Evolutionary conservation across 2,797 vertebrate genomes (phyloP).

Genomic region (Spinus olivaceus): DNA sequence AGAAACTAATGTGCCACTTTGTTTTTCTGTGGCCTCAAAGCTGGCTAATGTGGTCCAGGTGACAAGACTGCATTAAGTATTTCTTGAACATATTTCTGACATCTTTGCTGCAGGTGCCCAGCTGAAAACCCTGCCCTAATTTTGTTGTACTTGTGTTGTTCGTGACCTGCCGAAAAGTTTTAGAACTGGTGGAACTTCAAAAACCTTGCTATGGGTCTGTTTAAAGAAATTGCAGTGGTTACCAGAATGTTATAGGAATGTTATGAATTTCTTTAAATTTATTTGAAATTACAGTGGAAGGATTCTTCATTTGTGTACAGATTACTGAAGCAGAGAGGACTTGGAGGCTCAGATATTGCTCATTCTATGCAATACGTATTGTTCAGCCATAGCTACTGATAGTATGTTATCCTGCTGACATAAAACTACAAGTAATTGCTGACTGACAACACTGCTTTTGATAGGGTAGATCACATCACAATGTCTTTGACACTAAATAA

Average conservation of each 20-base stretch:
- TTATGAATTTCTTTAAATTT: neutral
- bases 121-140: neutral
- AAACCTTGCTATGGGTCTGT: neutral
- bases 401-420: neutral
- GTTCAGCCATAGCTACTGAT: neutral
- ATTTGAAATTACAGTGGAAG: neutral
- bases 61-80: neutral
- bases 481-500: neutral
- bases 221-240: neutral
- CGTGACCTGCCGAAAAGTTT: neutral
- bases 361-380: neutral
- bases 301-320: neutral
- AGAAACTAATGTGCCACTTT: neutral
- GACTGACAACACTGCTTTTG: neutral
- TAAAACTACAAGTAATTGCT: neutral
- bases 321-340: neutral
- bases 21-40: neutral
- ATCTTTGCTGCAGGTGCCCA: neutral
- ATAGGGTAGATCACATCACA: neutral
- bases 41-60: neutral
- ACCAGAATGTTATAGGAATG: neutral
- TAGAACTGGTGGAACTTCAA: neutral
- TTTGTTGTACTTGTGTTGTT: neutral
- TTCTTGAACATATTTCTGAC: neutral
- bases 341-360: neutral